Evolutionary conservation across 2,797 vertebrate species (phyloP).

Genomic region (Rachycentron canadum): DNA sequence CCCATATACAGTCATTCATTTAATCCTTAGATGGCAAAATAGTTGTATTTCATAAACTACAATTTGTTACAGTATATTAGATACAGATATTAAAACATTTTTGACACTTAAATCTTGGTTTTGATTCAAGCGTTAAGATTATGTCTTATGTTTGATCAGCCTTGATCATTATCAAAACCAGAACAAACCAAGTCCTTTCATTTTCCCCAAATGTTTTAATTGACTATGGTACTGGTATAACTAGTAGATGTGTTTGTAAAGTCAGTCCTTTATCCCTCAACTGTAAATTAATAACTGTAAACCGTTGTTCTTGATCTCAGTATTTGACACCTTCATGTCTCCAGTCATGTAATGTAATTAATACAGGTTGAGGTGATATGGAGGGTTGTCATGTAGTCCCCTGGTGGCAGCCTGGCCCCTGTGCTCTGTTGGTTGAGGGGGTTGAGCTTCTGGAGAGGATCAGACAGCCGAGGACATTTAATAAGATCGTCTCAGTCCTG

Average conservation of each 20-base stretch:
- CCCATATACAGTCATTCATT: background rate
- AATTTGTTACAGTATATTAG: background rate
- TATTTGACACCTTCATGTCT: background rate
- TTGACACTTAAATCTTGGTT: too few species aligned
- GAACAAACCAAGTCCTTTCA: too few species aligned
- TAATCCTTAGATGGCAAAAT: background rate
- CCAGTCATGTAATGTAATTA: background rate
- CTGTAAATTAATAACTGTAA: background rate
- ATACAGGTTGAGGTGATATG: background rate
- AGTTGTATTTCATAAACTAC: background rate
- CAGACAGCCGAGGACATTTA: constrained; percentile 53
- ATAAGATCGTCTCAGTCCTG: constrained; percentile 52
- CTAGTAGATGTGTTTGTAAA: background rate
- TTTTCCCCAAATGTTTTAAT: background rate
- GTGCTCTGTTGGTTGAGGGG: background rate
- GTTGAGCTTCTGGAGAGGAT: constrained; percentile 42
- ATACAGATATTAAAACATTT: background rate
- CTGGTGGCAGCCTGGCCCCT: background rate
- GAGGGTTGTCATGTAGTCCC: background rate
- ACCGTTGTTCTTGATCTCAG: background rate
- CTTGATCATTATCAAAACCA: background rate
- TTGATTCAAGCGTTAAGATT: too few species aligned
- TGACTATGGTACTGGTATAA: background rate
- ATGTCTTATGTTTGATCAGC: too few species aligned
- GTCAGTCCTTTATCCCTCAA: background rate